A percentile compares a stretch with the other conserved stretches of the same genome.
Evolutionary conservation across 2,888 invertebrate genomes (phyloP).

Genomic region (Lasioglossum villosulum): DNA sequence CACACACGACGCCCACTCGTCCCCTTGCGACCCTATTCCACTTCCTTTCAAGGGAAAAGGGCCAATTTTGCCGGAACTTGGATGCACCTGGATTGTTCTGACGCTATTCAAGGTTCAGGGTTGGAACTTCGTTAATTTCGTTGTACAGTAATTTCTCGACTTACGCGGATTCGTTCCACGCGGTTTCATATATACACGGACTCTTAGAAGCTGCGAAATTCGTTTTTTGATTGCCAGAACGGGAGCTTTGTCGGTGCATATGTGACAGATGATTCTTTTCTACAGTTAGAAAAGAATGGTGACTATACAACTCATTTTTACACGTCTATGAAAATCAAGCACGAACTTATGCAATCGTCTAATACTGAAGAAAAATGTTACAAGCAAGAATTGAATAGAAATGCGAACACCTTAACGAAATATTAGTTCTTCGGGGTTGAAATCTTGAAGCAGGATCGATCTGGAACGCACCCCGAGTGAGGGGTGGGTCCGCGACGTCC

Average conservation of each 20-base stretch:
- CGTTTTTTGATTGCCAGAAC: too few relatives aligned
- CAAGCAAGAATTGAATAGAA: neutral
- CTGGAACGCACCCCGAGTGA: neutral
- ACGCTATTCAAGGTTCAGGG: neutral
- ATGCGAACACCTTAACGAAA: neutral
- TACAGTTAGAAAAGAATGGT: too few relatives aligned
- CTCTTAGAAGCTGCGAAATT: too few relatives aligned
- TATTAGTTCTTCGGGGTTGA: neutral
- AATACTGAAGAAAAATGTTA: too few relatives aligned
- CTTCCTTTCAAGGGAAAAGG: neutral
- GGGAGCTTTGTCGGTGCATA: too few relatives aligned
- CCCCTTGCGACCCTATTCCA: constrained; percentile 5
- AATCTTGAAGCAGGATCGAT: neutral
- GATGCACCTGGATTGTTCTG: neutral
- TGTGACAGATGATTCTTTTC: too few relatives aligned
- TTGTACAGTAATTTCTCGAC: neutral
- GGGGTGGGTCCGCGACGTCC: constrained; percentile 19
- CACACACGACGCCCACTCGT: constrained; percentile 48
- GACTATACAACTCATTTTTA: too few relatives aligned
- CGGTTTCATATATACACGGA: too few relatives aligned
- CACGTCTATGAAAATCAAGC: too few relatives aligned
- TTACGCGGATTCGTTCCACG: too few relatives aligned
- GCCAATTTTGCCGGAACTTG: neutral
- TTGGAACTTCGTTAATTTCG: neutral
- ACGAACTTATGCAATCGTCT: too few relatives aligned